Evolutionary conservation across 1,140 invertebrate genomes (phyloP), one percentile per base, ranked within the genome.

Genomic region (Meloidogyne exigua): DNA sequence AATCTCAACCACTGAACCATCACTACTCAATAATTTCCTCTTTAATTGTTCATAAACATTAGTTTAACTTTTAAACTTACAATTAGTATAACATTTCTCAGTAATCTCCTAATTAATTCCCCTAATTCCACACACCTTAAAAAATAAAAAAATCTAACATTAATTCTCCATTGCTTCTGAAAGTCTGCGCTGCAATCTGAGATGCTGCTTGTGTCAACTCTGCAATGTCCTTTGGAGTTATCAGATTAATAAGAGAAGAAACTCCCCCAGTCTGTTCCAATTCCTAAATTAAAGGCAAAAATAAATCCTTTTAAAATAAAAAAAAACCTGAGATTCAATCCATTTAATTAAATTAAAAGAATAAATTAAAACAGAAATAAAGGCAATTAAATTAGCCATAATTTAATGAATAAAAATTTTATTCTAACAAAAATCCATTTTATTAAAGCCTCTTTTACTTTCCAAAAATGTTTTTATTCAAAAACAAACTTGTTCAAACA

Each of bases 131-230:
- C 2, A 32, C 2, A 32, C 28, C 2, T 32, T 3, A 32, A 32
- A 32, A 32, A 32, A 42, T 28, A 28, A 39, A 25, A 25, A 76
- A 44, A 11, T 25, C 71, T 79, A 23, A 83, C 81, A 82, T 71
- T 28, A 82, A 36, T 65, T 82, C 81, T 21, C 70, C 70, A 65
- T 82, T 82, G 23, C 65, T 77, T 28, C 83, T 68, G 42, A 82
- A 75, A 13, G 81, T 83, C 71, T 82, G 81, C 0, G 82, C 81
- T 23, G 82, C 81, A 25, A 82, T 26, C 69, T 82, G 39, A 3
- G 82, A 84, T 23, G 81, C 81, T 28, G 82, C 73, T 57, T 82
- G 81, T 39, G 81, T 84, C 23, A 82, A 23, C 12, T 82, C 79
- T 21, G 81, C 81, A 7, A 82, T 82, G 39, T 82, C 81, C 21